These are phyloP conservation scores for Platichthys flesus DNA, from an alignment of 2,113 vertebrate species.

Conservation along the genomic window DNA sequence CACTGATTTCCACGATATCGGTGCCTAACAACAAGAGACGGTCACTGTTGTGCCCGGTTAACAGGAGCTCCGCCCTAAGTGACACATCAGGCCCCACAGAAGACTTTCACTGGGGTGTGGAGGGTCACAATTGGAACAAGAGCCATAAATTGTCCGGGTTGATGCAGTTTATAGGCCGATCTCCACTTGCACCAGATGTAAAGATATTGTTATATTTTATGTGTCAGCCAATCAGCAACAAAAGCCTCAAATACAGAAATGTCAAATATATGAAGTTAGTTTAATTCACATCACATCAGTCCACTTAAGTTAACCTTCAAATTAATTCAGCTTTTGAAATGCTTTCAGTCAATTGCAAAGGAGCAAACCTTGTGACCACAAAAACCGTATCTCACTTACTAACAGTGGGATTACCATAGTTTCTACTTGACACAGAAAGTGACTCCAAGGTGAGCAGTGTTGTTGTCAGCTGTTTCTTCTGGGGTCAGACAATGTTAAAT, in stretches of 20 bases:
- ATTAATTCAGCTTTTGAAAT: background rate
- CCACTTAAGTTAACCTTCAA: too few species aligned
- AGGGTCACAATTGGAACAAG: background rate
- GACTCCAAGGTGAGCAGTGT: conserved; percentile 40
- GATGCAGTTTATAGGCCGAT: background rate
- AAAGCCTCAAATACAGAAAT: background rate
- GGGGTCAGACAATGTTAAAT: conserved; percentile 21
- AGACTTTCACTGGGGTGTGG: background rate
- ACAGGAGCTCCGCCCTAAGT: background rate
- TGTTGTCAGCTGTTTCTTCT: conserved; percentile 41
- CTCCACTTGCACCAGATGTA: background rate
- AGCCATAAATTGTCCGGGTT: background rate
- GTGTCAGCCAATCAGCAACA: background rate
- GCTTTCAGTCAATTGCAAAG: background rate
- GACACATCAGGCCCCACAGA: conserved; percentile 18
- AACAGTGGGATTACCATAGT: background rate
- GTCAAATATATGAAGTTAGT: too few species aligned
- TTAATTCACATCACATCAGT: too few species aligned
- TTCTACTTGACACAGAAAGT: conserved; percentile 16
- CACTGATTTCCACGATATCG: conserved; percentile 85
- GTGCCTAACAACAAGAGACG: conserved; percentile 61
- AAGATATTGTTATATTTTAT: background rate
- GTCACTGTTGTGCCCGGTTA: conserved; percentile 26
- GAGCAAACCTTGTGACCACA: background rate
- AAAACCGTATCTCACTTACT: background rate